These are phyloP conservation scores for Grammomys dolichurus DNA, from an alignment of 2,113 vertebrate species.

Conservation along the genomic window DNA sequence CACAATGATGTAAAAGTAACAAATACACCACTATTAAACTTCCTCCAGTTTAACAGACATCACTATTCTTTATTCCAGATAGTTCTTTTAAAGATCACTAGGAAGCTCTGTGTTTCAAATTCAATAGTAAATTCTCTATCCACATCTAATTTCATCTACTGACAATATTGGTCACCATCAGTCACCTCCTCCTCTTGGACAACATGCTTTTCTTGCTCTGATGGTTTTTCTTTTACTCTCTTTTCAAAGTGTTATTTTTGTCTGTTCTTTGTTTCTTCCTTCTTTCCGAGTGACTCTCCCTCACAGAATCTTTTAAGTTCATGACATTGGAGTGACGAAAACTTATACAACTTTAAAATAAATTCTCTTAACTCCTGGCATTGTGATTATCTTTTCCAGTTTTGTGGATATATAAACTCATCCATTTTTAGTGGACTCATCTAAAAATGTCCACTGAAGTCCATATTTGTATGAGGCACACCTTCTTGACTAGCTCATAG, in stretches of 20 bases:
- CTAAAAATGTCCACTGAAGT: background rate
- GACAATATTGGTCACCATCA: background rate
- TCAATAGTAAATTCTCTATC: conserved; percentile 2
- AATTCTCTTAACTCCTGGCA: background rate
- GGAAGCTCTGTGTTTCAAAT: conserved; percentile 35
- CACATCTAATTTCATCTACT: background rate
- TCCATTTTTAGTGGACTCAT: no score
- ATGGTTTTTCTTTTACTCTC: background rate
- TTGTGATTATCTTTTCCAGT: background rate
- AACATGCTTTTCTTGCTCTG: background rate
- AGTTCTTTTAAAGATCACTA: background rate
- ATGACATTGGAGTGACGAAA: background rate
- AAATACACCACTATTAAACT: background rate
- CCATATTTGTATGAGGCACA: background rate
- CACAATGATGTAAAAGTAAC: background rate
- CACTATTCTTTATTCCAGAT: background rate
- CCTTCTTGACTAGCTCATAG: background rate
- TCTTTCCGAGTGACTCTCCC: background rate
- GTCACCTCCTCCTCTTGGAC: background rate
- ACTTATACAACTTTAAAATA: background rate
- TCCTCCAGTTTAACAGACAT: background rate
- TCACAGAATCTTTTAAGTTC: background rate
- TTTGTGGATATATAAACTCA: background rate
- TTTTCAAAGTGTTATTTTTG: background rate
- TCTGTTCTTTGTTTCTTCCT: background rate